Base-by-base conservation (phyloP, 37 sponge, comb jelly and placozoan genomes). In the Theonella swinhoei region DNA sequence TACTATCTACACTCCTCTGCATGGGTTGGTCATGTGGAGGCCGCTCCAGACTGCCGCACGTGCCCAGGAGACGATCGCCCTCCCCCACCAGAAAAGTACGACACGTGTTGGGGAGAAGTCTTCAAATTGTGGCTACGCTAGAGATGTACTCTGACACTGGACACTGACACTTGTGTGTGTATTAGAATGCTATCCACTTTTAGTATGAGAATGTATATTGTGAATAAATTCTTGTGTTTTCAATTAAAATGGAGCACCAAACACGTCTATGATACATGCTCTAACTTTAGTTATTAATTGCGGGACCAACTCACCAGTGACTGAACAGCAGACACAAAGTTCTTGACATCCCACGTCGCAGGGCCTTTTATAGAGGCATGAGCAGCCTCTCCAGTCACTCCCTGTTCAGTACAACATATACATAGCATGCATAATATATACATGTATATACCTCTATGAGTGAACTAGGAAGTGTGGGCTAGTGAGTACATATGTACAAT, bases 281-380 rank as follows among this genome's bases (percentile, higher is more conserved):
- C n/a, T n/a, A n/a, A n/a, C n/a, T n/a, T n/a, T n/a, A n/a, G n/a
- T n/a, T n/a, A n/a, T n/a, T n/a, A n/a, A n/a, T n/a, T n/a, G n/a
- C n/a, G n/a, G n/a, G n/a, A n/a, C n/a, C n/a, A 3, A 71, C 76
- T 43, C 68, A 89, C 92, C 64, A 88, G 75, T 36, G 74, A 38
- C 80, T 88, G 90, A 40, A 95, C 41, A 11, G 91, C 94, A 43
- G 78, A 42, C 4, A 91, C 85, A 64, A 97, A 91, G 64, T 80
- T 83, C 47, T 90, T 89, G 8, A 89, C 65, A 65, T 97, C 96
- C 98, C 98, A 97, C 0, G 95, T 80, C 32, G 87, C 65, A 32
- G 90, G 88, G 4, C 76, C 22, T n/a, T 89, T 81, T 0, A 64
- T 80, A 7, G 72, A 80, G 8, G 75, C 84, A 28, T 87, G 83